Evolutionary conservation across 2,113 vertebrate species (phyloP), one percentile per base, ranked within the genome.

Genomic region (Mormoops blainvillei): DNA sequence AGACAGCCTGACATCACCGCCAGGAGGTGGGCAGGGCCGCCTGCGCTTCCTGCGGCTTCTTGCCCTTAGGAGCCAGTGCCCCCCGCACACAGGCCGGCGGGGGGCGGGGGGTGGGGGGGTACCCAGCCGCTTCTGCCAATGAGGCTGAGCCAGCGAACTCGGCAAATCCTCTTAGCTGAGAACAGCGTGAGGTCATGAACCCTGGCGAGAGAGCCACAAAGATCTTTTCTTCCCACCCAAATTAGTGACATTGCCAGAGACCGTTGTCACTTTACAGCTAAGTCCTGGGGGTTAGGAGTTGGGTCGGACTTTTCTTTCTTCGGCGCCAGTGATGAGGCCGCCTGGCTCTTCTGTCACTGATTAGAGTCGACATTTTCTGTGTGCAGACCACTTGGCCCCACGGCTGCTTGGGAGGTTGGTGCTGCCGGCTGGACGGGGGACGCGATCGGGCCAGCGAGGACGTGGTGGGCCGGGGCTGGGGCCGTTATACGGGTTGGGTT

Each of bases 161-260:
- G 15, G 70, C 73, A 92, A 33, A 77, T 96, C 81, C 65, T 84
- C 43, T 45, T 56, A 83, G 93, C 92, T 71, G 82, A 89, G 91
- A 94, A 94, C 63, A 19, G 78, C 2, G 24, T 38, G 43, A 91
- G 97, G 97, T 97, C 96, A 6, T 9, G 84, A 89, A 74, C 94
- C 70, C 54, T 71, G 2, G 7, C 0, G 6, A 56, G 77, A 93
- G 77, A 94, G 89, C 91, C 96, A 96, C 97, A 97, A 95, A 97
- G 93, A 67, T 85, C 96, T 96, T 98, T 97, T 95, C 67, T 97
- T 97, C 83, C 0, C 0, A 54, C 77, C 54, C 89, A 96, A 97
- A 98, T 98, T 94, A 98, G 96, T 8, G 68, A 97, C 68, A 89
- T 92, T 94, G 93, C 97, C 96, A 0, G n/a, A 97, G 97, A 97